Conservation (phyloP, 2,113 vertebrate genomes). For the Psilopsiagon aurifrons region DNA sequence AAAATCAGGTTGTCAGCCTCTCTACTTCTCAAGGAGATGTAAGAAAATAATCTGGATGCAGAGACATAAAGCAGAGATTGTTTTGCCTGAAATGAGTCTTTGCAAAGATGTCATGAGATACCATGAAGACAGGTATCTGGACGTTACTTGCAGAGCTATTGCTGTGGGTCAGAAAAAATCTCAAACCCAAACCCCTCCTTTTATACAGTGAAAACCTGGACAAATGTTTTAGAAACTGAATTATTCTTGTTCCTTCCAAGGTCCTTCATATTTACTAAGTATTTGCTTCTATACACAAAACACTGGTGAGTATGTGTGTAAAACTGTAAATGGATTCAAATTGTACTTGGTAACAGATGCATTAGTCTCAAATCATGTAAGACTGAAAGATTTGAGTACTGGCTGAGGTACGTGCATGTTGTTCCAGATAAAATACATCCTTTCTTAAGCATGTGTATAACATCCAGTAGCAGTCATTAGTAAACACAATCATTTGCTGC, state of each 20-base stretch:
- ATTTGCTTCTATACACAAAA: background rate
- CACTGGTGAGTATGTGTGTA: background rate
- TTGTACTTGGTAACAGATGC: background rate
- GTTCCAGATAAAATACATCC: background rate
- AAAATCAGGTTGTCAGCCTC: background rate
- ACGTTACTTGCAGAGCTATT: background rate
- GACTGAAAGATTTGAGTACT: background rate
- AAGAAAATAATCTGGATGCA: background rate
- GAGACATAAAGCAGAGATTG: background rate
- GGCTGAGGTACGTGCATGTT: background rate
- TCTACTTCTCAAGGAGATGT: background rate
- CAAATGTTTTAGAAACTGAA: background rate
- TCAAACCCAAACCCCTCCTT: background rate
- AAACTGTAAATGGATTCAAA: background rate
- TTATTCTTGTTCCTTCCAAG: background rate
- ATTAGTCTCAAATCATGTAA: background rate
- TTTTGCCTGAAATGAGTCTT: background rate
- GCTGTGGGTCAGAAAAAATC: rapidly evolving
- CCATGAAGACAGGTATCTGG: background rate
- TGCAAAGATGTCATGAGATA: background rate
- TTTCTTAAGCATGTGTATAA: background rate
- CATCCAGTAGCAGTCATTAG: background rate
- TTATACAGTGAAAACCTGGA: background rate
- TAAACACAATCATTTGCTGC: background rate
- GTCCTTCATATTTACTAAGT: background rate